These are phyloP conservation scores for Drosophila prosaltans DNA, from an alignment of 1,140 invertebrate species.

Conservation along the genomic window DNA sequence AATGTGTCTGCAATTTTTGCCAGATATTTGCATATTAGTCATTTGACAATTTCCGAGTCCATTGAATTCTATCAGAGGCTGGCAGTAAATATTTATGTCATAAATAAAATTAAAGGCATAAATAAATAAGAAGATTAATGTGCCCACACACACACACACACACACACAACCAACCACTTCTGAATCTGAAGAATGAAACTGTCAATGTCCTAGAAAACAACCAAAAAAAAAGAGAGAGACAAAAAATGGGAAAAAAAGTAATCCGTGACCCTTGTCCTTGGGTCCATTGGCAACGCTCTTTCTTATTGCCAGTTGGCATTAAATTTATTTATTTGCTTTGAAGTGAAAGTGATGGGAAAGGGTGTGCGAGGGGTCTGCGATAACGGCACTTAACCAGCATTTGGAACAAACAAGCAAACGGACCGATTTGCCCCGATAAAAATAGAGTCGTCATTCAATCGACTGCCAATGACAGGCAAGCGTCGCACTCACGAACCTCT, in stretches of 20 bases:
- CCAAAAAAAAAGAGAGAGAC: background rate
- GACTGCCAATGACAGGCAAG: conserved; percentile 3
- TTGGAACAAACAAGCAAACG: conserved; percentile 29
- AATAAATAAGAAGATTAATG: conserved; percentile 73
- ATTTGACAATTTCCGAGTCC: background rate
- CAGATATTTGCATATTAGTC: conserved; percentile 8
- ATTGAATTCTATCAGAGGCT: background rate
- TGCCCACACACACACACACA: conserved; percentile 31
- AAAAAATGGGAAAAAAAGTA: background rate
- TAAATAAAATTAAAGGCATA: conserved; percentile 46
- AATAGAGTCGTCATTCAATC: background rate
- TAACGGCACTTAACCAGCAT: conserved; percentile 71
- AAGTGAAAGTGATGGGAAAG: conserved; percentile 38
- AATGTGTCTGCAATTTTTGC: conserved; percentile 4
- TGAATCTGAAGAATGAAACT: conserved; percentile 18
- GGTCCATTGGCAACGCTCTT: background rate
- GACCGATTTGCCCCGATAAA: background rate
- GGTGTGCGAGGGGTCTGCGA: conserved; percentile 32
- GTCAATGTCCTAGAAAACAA: conserved; percentile 40
- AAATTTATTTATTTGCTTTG: conserved; percentile 50
- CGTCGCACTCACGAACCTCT: background rate
- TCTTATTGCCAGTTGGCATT: conserved; percentile 43
- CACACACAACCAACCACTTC: background rate
- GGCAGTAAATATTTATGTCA: conserved; percentile 38
- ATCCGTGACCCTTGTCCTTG: conserved; percentile 7